Percentiles rank a stretch among this genome's conserved stretches.
These are phyloP conservation scores for Heliconius nattereri DNA, from an alignment of 1,140 invertebrate species.

Conservation along the genomic window DNA sequence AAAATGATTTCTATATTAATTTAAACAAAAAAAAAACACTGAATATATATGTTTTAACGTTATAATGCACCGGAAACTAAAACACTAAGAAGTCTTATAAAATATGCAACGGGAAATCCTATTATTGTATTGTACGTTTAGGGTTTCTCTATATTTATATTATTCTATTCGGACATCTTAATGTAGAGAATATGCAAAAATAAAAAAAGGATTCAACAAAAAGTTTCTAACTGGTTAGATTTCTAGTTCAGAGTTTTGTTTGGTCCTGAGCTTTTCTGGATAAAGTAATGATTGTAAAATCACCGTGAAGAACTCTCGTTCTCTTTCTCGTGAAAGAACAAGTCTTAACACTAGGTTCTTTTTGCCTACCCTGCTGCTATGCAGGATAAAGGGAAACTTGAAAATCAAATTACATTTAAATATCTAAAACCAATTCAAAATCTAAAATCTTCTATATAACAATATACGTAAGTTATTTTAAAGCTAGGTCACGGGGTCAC, in stretches of 20 bases:
- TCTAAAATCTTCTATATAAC: not conserved
- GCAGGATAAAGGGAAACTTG: too few relatives aligned
- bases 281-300: too few relatives aligned
- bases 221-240: not conserved
- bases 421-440: too few relatives aligned
- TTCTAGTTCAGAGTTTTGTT: too few relatives aligned
- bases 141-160: not conserved
- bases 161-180: not conserved
- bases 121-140: not conserved
- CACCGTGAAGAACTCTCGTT: too few relatives aligned
- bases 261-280: too few relatives aligned
- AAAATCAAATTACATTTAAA: too few relatives aligned
- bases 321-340: too few relatives aligned
- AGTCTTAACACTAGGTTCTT: not conserved
- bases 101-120: not conserved
- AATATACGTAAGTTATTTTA: not conserved
- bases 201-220: not conserved
- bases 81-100: conserved; percentile 7
- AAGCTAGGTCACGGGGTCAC: not conserved
- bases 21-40: not conserved
- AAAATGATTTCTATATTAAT: too few relatives aligned
- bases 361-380: not conserved
- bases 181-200: not conserved
- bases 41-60: not conserved
- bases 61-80: conserved; percentile 6